phyloP scores from a whole-genome alignment of 1,140 invertebrate genomes.

The Aphaenogaster rudis region DNA sequence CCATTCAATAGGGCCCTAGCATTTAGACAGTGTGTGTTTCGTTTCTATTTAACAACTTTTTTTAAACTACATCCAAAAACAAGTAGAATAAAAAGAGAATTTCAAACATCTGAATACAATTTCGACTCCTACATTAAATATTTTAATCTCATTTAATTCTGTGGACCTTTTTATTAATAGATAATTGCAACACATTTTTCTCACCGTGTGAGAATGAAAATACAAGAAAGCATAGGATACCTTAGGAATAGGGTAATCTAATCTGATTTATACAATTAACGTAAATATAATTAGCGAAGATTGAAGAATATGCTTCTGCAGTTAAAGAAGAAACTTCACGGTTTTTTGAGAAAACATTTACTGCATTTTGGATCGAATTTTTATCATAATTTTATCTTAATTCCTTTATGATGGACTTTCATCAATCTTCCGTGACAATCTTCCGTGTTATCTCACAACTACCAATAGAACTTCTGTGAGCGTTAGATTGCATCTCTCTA shows the following conservation, averaged over 20 bases:
- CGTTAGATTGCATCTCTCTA: conserved; percentile 39
- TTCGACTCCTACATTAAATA: conserved; percentile 8
- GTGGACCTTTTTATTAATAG: conserved; percentile 9
- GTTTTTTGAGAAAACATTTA: not conserved
- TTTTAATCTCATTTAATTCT: conserved; percentile 33
- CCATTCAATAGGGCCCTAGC: not conserved
- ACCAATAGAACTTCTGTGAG: not conserved
- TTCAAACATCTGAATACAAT: not conserved
- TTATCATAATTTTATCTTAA: not conserved
- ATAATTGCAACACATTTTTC: not conserved
- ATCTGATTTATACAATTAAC: not conserved
- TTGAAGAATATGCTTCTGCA: not conserved
- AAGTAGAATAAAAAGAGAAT: not conserved
- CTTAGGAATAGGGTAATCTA: not conserved
- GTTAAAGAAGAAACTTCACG: not conserved
- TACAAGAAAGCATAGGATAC: not conserved
- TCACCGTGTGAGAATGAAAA: not conserved
- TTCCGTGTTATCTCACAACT: conserved; percentile 35
- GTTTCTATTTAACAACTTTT: not conserved
- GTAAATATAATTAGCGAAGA: not conserved
- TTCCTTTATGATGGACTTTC: conserved; percentile 6
- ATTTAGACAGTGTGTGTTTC: not conserved
- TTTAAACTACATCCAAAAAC: not conserved
- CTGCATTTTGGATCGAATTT: not conserved
- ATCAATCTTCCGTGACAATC: not conserved